Evolutionary conservation across 2,113 vertebrate genomes (phyloP).

Genomic region (Gallinago paraguaiae): DNA sequence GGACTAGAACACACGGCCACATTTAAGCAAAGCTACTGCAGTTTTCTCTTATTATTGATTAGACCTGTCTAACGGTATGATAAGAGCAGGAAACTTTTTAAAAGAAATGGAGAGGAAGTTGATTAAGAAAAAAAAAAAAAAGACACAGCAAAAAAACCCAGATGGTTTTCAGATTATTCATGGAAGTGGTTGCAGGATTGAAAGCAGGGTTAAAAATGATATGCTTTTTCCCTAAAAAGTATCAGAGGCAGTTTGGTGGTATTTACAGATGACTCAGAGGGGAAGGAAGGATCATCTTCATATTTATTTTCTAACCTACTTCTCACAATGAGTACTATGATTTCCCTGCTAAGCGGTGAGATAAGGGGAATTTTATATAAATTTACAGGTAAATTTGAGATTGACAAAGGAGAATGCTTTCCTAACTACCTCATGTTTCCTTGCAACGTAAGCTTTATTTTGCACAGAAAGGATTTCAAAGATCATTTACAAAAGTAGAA

Average conservation of each 20-base stretch:
- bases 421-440: neutral
- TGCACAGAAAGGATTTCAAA: neutral
- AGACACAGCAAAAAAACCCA: neutral
- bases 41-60: neutral
- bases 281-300: constrained; percentile 35
- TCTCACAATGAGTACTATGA: neutral
- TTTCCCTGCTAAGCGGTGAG: neutral
- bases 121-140: neutral
- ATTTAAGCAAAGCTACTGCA: neutral
- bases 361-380: neutral
- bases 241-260: neutral
- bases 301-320: constrained; percentile 27
- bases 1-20: neutral
- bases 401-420: neutral
- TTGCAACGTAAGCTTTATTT: constrained; percentile 11
- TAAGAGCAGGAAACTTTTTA: neutral
- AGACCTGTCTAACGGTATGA: neutral
- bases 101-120: neutral
- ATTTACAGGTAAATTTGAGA: constrained; percentile 24
- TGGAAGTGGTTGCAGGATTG: neutral
- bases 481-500: neutral
- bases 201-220: constrained; percentile 25
- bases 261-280: neutral
- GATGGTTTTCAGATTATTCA: constrained; percentile 29
- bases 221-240: neutral